Percentiles rank a stretch among this genome's conserved stretches.
Evolutionary conservation across 2,113 vertebrate species (phyloP).

Genomic region (Mobula hypostoma): DNA sequence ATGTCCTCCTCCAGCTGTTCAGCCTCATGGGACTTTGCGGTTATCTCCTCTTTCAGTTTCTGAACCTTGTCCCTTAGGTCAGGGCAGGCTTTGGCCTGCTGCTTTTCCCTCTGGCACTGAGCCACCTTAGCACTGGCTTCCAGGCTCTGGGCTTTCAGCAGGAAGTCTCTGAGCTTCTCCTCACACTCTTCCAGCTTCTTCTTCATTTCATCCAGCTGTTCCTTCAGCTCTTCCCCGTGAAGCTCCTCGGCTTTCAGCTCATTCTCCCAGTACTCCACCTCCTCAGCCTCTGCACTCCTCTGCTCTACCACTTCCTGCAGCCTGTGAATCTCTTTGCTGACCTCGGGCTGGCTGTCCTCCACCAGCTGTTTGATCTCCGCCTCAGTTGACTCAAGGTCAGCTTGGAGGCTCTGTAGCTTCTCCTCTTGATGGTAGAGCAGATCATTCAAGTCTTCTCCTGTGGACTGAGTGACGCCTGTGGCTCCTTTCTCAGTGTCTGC

Average conservation of each 20-base stretch:
- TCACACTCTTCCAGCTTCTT: conserved; percentile 53
- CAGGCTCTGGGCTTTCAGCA: conserved; percentile 44
- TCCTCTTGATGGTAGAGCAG: conserved; percentile 50
- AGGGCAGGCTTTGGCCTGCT: background rate
- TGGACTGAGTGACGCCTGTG: background rate
- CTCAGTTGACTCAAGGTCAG: conserved; percentile 45
- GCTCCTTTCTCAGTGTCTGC: conserved; percentile 41
- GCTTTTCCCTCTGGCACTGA: background rate
- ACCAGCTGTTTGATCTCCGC: conserved; percentile 50
- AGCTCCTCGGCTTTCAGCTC: conserved; percentile 58
- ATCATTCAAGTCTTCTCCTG: conserved; percentile 45
- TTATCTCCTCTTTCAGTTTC: conserved; percentile 15
- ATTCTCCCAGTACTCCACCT: conserved; percentile 60
- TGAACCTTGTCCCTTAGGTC: conserved; percentile 6
- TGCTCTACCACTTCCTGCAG: background rate
- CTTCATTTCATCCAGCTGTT: conserved; percentile 57
- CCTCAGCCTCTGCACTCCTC: conserved; percentile 47
- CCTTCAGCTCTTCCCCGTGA: conserved; percentile 53
- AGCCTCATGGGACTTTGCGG: background rate
- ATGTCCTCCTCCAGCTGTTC: background rate
- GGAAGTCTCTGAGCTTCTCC: conserved; percentile 54
- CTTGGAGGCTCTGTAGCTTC: conserved; percentile 50
- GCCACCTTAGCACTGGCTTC: conserved; percentile 36
- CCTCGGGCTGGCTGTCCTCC: conserved; percentile 39
- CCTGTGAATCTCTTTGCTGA: conserved; percentile 37